Evolutionary conservation across 2,888 invertebrate genomes (phyloP).

Genomic region (Dexiosoma caninum): DNA sequence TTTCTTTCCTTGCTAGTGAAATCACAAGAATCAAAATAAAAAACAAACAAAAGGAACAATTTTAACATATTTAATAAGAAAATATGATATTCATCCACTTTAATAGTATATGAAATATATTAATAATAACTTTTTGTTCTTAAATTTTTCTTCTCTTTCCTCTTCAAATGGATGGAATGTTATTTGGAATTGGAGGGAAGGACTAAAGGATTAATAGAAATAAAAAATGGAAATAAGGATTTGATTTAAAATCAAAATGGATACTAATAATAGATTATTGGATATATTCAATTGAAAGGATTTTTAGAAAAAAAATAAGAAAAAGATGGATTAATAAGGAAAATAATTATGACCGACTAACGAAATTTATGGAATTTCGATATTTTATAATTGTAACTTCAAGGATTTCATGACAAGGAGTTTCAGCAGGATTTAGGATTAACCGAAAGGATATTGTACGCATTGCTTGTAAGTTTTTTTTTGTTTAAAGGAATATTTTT

Average conservation of each 20-base stretch:
- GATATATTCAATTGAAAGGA: conserved; percentile 40
- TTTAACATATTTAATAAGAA: conserved; percentile 24
- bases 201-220: conserved; percentile 58
- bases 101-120: conserved; percentile 39
- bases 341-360: not conserved
- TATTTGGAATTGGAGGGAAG: conserved; percentile 61
- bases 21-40: not conserved
- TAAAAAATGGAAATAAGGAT: conserved; percentile 53
- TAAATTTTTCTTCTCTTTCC: conserved; percentile 64
- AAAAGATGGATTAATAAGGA: conserved; percentile 25
- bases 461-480: conserved; percentile 46
- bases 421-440: conserved; percentile 52
- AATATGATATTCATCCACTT: conserved; percentile 30
- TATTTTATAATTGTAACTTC: conserved; percentile 36
- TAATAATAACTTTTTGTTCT: conserved; percentile 56
- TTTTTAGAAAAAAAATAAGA: conserved; percentile 34
- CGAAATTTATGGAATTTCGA: conserved; percentile 31
- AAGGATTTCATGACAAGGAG: conserved; percentile 45
- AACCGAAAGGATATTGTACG: conserved; percentile 18
- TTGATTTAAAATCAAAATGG: conserved; percentile 44
- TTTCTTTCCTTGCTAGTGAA: conserved; percentile 29
- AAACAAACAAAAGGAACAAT: conserved; percentile 10
- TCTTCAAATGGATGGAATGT: conserved; percentile 62
- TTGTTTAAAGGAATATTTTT: conserved; percentile 23
- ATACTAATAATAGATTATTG: conserved; percentile 42